Evolutionary conservation across 2,113 vertebrate species (phyloP).

Genomic region (Leuciscus idus): DNA sequence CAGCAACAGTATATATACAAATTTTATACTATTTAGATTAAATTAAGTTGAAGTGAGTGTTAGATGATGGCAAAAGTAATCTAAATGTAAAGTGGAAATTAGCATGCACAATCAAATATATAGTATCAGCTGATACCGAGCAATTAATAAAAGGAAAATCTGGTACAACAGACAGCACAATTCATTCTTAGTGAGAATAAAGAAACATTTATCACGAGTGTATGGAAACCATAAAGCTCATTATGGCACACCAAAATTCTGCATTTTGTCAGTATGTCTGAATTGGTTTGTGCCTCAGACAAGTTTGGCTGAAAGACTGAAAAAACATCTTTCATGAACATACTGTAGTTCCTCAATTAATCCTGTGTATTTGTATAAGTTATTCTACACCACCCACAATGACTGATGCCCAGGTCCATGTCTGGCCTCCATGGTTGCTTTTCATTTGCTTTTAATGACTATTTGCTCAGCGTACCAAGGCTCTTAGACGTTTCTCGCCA

Average conservation of each 20-base stretch:
- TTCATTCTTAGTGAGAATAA: background rate
- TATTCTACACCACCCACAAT: background rate
- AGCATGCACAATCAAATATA: background rate
- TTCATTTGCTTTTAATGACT: conserved; percentile 58
- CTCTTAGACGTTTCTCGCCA: conserved; percentile 40
- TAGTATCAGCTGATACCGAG: background rate
- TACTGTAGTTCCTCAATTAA: background rate
- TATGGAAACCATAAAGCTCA: background rate
- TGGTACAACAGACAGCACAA: background rate
- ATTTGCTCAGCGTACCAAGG: conserved; percentile 54
- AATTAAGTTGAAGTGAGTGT: background rate
- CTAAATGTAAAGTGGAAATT: background rate
- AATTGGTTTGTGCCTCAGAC: background rate
- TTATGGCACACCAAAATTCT: background rate
- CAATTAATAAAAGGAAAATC: background rate
- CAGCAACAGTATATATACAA: background rate
- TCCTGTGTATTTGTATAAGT: background rate
- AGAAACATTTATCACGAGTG: background rate
- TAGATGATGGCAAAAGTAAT: background rate
- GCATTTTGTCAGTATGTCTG: background rate
- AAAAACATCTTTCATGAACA: background rate
- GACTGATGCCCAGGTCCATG: background rate
- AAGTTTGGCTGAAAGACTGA: background rate
- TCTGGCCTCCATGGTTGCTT: background rate
- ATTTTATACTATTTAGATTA: background rate